Conservation (phyloP, 2,888 invertebrate species). For the Amphipoea oculea region DNA sequence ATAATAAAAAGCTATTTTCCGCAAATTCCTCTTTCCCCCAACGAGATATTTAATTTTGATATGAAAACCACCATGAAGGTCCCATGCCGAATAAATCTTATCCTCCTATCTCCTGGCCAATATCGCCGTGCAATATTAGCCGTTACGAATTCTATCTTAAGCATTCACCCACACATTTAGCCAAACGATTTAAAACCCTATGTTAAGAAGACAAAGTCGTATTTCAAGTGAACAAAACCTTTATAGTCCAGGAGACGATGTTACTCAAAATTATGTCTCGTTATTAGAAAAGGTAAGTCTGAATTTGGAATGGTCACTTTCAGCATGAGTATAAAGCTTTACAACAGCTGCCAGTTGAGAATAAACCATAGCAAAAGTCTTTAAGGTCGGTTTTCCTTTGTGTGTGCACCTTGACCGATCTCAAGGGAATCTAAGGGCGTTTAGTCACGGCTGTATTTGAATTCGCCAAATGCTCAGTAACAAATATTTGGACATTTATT, state of each 20-base stretch:
- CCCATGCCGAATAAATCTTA: constrained; percentile 86
- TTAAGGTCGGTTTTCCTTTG: constrained; percentile 65
- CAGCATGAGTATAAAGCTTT: constrained; percentile 26
- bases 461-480: constrained; percentile 85
- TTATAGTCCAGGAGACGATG: constrained; percentile 49
- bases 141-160: constrained; percentile 86
- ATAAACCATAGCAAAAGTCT: not conserved
- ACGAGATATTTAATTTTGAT: constrained; percentile 89
- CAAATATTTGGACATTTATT: constrained; percentile 91
- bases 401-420: constrained; percentile 82
- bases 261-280: constrained; percentile 65
- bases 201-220: fast-evolving
- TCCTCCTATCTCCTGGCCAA: constrained; percentile 85
- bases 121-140: constrained; percentile 89
- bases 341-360: constrained; percentile 15
- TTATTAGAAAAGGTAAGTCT: constrained; percentile 64
- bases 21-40: constrained; percentile 69
- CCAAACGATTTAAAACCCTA: constrained; percentile 62
- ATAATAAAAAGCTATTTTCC: constrained; percentile 70
- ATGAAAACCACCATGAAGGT: constrained; percentile 85
- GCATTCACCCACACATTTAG: constrained; percentile 76
- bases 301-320: constrained; percentile 62
- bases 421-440: constrained; percentile 84
- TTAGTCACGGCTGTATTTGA: constrained; percentile 90
- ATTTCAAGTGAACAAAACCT: not conserved